These are phyloP conservation scores for Plebejus anna DNA, from an alignment of 2,888 invertebrate genomes.

Conservation along the genomic window DNA sequence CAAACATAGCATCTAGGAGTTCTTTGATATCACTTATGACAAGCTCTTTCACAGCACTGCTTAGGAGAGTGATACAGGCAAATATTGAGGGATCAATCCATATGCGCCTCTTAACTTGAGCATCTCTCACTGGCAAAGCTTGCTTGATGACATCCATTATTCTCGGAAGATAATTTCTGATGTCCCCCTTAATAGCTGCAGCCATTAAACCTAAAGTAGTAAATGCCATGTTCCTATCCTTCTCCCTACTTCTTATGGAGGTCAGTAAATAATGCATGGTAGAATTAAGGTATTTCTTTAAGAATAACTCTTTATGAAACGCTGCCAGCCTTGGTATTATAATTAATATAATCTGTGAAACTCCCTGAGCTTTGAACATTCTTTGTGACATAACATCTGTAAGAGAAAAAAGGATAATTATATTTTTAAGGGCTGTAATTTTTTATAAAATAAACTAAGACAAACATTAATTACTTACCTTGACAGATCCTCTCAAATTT, in stretches of 20 bases:
- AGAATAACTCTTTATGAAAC: conserved; percentile 91
- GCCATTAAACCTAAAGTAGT: conserved; percentile 94
- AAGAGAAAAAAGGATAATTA: conserved; percentile 40
- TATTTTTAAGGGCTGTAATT: neutral
- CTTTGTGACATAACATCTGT: conserved; percentile 89
- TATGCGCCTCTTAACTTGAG: conserved; percentile 86
- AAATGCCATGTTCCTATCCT: conserved; percentile 92
- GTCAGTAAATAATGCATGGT: conserved; percentile 89
- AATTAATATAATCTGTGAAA: conserved; percentile 92
- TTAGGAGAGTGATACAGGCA: conserved; percentile 94
- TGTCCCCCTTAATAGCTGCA: conserved; percentile 91
- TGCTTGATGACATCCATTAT: conserved; percentile 92
- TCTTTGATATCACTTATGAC: conserved; percentile 89
- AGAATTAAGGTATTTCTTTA: conserved; percentile 84
- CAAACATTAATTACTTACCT: conserved; percentile 50
- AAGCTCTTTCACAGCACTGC: conserved; percentile 90
- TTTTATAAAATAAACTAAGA: neutral
- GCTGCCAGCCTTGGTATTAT: conserved; percentile 95
- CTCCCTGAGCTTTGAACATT: conserved; percentile 85
- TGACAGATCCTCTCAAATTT: conserved; percentile 90
- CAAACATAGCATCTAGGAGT: conserved; percentile 94
- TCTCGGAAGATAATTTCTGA: conserved; percentile 87
- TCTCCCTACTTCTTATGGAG: conserved; percentile 89
- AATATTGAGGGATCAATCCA: conserved; percentile 93
- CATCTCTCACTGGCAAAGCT: conserved; percentile 88